A percentile compares a stretch with the other conserved stretches of the same genome.
Conservation (phyloP, 1,140 invertebrate genomes). For the Drosophila sturtevanti region DNA sequence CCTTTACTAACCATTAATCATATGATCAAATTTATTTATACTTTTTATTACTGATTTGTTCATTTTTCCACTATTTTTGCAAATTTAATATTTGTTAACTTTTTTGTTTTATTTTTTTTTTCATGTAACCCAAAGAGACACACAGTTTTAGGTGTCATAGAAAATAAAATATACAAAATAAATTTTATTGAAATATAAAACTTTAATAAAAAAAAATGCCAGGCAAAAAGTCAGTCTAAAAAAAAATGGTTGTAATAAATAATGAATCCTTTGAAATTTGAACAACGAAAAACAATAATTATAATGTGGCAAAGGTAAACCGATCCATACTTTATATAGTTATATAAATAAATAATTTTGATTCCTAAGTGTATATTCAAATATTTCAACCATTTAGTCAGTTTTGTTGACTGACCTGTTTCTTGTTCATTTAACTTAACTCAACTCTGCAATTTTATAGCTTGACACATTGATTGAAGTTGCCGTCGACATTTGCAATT, state of each 20-base stretch:
- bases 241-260: neutral
- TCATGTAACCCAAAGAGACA: neutral
- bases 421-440: slow-evolving; percentile 1
- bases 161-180: neutral
- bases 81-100: neutral
- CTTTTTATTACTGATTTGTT: too few species aligned
- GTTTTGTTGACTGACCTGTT: neutral
- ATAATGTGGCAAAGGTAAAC: neutral
- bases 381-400: neutral
- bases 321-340: neutral
- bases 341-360: neutral
- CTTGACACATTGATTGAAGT: slow-evolving; percentile 66
- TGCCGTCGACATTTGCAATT: slow-evolving; percentile 60
- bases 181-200: neutral
- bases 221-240: neutral
- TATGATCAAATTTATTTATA: too few species aligned
- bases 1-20: too few species aligned
- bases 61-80: neutral
- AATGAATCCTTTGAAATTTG: neutral
- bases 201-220: neutral
- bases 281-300: neutral
- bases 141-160: neutral
- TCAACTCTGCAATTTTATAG: slow-evolving; percentile 21
- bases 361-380: neutral
- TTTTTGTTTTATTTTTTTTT: neutral